phyloP scores from a whole-genome alignment of 2,113 vertebrate genomes.

The Alectura lathami region DNA sequence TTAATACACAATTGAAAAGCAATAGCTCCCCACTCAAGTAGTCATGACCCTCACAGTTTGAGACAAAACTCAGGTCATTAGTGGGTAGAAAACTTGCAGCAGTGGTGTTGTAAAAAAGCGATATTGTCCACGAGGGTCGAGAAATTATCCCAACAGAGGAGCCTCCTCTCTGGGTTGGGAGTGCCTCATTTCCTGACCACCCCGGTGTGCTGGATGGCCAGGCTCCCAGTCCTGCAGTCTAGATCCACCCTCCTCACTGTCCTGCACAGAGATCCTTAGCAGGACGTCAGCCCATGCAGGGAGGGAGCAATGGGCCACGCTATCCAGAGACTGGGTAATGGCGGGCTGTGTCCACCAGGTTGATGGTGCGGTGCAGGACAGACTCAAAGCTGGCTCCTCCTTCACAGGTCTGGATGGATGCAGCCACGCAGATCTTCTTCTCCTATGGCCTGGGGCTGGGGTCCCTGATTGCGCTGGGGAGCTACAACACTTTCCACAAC shows the following conservation, averaged over 20 bases:
- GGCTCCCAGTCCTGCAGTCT: not conserved
- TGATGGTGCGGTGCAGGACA: not conserved
- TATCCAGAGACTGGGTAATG: not conserved
- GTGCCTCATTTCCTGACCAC: not conserved
- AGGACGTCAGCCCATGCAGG: not conserved
- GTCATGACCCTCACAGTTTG: not conserved
- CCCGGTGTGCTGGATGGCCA: not conserved
- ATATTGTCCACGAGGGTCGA: not conserved
- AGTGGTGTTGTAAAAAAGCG: not conserved
- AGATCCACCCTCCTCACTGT: accelerated
- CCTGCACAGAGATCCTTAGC: not conserved
- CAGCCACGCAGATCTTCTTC: conserved; percentile 93
- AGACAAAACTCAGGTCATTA: not conserved
- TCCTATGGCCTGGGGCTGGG: conserved; percentile 90
- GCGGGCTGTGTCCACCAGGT: not conserved
- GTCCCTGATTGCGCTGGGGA: conserved; percentile 89
- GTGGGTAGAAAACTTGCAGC: not conserved
- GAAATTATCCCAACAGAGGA: not conserved
- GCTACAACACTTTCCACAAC: conserved; percentile 90
- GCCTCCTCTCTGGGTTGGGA: not conserved
- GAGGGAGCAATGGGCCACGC: not conserved
- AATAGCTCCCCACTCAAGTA: not conserved
- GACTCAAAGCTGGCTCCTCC: not conserved
- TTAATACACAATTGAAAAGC: not conserved
- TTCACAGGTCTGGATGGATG: conserved; percentile 89